Base-by-base conservation (phyloP, 2,113 vertebrate genomes). In the Bambusicola thoracicus region DNA sequence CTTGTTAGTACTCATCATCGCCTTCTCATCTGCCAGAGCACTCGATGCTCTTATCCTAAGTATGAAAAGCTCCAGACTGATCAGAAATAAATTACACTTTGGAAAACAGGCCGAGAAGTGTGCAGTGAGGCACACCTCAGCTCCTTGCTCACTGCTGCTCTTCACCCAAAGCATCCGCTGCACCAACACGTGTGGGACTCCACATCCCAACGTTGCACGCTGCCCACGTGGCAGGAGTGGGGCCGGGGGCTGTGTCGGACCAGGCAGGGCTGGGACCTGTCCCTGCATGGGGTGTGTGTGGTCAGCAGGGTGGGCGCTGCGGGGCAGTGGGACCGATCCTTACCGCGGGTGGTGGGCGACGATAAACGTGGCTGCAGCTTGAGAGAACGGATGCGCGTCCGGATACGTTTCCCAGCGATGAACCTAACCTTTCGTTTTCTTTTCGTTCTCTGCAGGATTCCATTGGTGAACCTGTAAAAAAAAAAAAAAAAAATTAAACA, bases 381-480 rank as follows among this genome's bases (percentile, higher is more conserved):
- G 18, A 65, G 2, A 36, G 29, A 12, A 20, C 18, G 6, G 3
- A 18, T 1, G 6, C 2, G 10, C 13, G 56, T 15, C 4, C 0
- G 1, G 6, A 2, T 11, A 30, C 3, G 1, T 17, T 15, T 24
- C 36, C 59, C 56, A 17, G 4, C 85, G 5, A 0, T 66, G 78
- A 55, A 55, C 58, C 69, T 96, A 95, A 91, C 29, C 55, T 94
- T 89, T 94, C 32, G 72, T 95, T 91, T 87, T 97, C 82, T 93
- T 95, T 97, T 98, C 74, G 4, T 95, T 91, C 78, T 95, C 84
- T 55, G 94, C 98, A 99, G 99, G 98, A 98, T 98, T 98, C 98
- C 97, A 94, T 97, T 98, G 98, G 98, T 98, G 98, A 98, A 98
- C 98, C 98, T 98, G 97, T 98, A 98, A 98, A 97, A 97, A 98